These are phyloP conservation scores for Drosophila bifasciata DNA, from an alignment of 1,140 invertebrate genomes.

Conservation along the genomic window DNA sequence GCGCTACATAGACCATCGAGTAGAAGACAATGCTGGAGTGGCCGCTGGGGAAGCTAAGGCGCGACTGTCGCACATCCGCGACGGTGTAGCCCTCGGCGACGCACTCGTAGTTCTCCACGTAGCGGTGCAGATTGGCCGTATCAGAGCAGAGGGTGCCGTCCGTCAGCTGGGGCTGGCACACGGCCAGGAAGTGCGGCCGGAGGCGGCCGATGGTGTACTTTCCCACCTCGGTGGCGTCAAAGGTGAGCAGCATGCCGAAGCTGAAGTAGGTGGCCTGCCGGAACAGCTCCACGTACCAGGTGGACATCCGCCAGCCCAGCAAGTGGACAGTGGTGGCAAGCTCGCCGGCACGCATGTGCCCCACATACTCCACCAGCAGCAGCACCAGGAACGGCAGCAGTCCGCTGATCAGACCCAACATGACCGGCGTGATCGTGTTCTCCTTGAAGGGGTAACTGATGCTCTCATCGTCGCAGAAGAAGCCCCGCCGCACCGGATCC, in stretches of 20 bases:
- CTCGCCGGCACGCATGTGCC: constrained; percentile 43
- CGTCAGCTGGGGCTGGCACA: constrained; percentile 87
- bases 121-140: constrained; percentile 86
- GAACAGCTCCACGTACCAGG: constrained; percentile 89
- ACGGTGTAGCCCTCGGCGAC: constrained; percentile 85
- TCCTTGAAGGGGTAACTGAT: constrained; percentile 92
- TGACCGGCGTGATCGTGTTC: constrained; percentile 91
- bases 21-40: constrained; percentile 92
- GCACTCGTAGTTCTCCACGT: constrained; percentile 88
- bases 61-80: constrained; percentile 88
- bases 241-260: constrained; percentile 92
- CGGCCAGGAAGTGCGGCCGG: constrained; percentile 94
- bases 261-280: constrained; percentile 90
- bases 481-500: constrained; percentile 93
- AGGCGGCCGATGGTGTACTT: constrained; percentile 97
- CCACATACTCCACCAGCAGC: constrained; percentile 63
- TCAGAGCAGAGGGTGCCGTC: constrained; percentile 85
- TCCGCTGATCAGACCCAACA: constrained; percentile 90
- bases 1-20: constrained; percentile 91
- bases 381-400: constrained; percentile 84
- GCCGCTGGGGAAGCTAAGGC: constrained; percentile 92
- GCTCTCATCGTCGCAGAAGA: constrained; percentile 97
- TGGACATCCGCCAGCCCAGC: constrained; percentile 84
- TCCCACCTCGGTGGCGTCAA: constrained; percentile 93
- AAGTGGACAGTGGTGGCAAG: constrained; percentile 40